Evolutionary conservation across 1,140 invertebrate genomes (phyloP).

Genomic region (Neoseiulus cucumeris): DNA sequence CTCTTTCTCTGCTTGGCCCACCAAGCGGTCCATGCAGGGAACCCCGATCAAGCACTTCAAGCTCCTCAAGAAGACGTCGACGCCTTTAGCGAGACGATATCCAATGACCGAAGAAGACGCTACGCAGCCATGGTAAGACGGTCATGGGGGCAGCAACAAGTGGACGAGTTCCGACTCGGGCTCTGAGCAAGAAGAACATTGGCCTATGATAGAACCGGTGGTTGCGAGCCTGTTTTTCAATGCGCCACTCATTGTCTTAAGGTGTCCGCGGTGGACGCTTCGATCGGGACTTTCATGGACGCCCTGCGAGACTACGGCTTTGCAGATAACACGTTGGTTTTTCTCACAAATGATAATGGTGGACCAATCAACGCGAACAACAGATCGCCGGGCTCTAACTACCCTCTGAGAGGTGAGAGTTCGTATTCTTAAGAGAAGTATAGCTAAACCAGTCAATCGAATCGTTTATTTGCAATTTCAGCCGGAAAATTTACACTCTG

Average conservation of each 20-base stretch:
- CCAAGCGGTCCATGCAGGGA: conserved; percentile 60
- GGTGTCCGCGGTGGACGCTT: conserved; percentile 57
- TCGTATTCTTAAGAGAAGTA: no score
- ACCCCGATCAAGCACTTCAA: conserved; percentile 39
- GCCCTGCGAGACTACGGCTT: conserved; percentile 41
- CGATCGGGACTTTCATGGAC: conserved; percentile 54
- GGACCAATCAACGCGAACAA: conserved; percentile 56
- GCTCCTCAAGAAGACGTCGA: conserved; percentile 14
- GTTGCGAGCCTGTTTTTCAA: no score
- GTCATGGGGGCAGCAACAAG: no score
- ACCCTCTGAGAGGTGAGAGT: conserved; percentile 47
- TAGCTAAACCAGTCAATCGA: no score
- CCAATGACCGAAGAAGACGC: conserved; percentile 14
- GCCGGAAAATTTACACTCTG: conserved; percentile 44
- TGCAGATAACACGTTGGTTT: conserved; percentile 50
- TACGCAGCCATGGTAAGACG: conserved; percentile 15
- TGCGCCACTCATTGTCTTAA: conserved; percentile 39
- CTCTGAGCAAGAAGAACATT: no score
- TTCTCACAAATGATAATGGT: conserved; percentile 72
- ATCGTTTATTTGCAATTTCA: no score
- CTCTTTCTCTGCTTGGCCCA: conserved; percentile 66
- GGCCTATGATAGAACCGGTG: no score
- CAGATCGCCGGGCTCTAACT: conserved; percentile 73
- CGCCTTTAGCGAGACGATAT: conserved; percentile 11
- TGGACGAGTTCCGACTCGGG: no score